Evolutionary conservation across 2,797 vertebrate species (phyloP).

Genomic region (Parambassis ranga): DNA sequence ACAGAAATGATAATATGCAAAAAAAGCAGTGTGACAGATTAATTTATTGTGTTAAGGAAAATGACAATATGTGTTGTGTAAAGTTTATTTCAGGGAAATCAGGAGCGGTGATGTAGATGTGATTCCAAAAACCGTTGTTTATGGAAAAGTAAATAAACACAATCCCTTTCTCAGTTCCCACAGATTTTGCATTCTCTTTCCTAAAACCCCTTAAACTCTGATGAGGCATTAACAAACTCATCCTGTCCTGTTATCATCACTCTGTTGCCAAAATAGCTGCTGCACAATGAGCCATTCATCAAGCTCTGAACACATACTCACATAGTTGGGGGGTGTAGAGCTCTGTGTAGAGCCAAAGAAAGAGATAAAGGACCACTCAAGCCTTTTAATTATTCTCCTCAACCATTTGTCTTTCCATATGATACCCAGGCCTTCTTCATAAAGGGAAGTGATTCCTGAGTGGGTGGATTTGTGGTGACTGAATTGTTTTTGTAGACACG

Average conservation of each 20-base stretch:
- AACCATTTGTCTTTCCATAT: constrained; percentile 42
- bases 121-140: neutral
- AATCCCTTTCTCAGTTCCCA: neutral
- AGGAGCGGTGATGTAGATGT: too few species aligned
- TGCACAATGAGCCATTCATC: constrained; percentile 63
- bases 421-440: constrained; percentile 10
- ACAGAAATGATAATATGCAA: too few species aligned
- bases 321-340: constrained; percentile 12
- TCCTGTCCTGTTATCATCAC: constrained; percentile 41
- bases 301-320: constrained; percentile 33
- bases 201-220: constrained; percentile 1
- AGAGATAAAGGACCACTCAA: constrained; percentile 49
- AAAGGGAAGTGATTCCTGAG: constrained; percentile 14
- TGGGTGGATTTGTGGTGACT: constrained; percentile 7
- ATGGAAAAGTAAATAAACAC: neutral
- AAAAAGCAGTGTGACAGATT: too few species aligned
- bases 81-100: too few species aligned
- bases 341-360: constrained; percentile 22
- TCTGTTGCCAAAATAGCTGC: constrained; percentile 51
- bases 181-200: neutral
- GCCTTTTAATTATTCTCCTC: constrained; percentile 58
- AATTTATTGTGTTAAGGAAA: too few species aligned
- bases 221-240: constrained; percentile 26
- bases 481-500: constrained; percentile 21
- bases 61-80: too few species aligned